Base-by-base conservation (phyloP, 2,113 vertebrate genomes). In the Oxygymnocypris stewartii region DNA sequence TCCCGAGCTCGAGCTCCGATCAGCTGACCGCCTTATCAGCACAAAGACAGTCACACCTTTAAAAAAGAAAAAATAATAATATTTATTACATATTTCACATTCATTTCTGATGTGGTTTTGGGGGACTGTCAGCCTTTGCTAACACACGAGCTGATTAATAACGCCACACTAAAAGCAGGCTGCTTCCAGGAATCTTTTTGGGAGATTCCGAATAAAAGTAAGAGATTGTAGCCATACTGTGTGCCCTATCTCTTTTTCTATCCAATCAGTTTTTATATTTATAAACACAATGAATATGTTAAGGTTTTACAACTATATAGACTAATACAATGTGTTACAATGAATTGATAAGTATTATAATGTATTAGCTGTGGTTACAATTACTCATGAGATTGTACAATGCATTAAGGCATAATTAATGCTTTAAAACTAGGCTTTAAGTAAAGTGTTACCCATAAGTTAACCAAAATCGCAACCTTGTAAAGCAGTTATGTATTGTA, bases 141-240 rank as follows among this genome's bases (percentile, higher is more conserved):
- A 25, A 82, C n/a, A 18, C 25, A 51, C 13, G 80, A 11, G n/a
- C 25, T 69, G 63, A 69, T 82, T 51, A 82, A 82, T 69, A 35
- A 69, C 28, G 6, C 12, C 2, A 1, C 80, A 12, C 25, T 69
- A 51, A 82, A 12, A 82, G 37, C 23, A 63, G 11, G 10, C 57
- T 5, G 40, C 13, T 74, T 74, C 28, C 40, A 65, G 71, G 44
- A 82, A 76, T 12, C 23, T 87, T 31, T 40, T 59, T 51, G 44
- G 25, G 42, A 75, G 57, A 23, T 74, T 82, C 16, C 25, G 23
- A 82, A 67, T 47, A 13, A 47, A 49, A 63, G 80, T 82, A 49
- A 67, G 74, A 71, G 88, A 86, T 89, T 86, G 28, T 81, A n/a
- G n/a, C n/a, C n/a, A n/a, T n/a, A n/a, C 25, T 79, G 1, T 35